phyloP scores from a whole-genome alignment of 2,113 vertebrate species.

The Larimichthys crocea region DNA sequence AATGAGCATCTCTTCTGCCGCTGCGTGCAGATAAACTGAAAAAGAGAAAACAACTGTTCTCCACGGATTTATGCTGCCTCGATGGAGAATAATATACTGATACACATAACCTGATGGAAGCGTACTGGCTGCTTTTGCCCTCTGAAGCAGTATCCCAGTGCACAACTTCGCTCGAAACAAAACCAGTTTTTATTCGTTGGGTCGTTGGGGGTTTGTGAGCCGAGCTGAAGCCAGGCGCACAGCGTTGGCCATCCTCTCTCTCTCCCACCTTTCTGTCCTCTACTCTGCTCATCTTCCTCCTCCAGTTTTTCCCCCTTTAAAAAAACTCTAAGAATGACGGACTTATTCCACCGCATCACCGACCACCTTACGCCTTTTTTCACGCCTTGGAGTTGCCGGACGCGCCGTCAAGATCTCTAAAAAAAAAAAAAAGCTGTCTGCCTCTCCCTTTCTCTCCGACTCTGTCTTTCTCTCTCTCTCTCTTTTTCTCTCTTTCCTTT shows the following conservation, averaged over 20 bases:
- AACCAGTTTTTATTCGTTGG: slow-evolving; percentile 46
- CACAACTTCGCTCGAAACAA: slow-evolving; percentile 66
- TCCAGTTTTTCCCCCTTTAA: not conserved
- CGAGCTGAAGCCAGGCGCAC: slow-evolving; percentile 45
- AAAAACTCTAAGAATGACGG: slow-evolving; percentile 70
- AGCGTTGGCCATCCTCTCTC: slow-evolving; percentile 3
- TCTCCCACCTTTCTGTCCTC: not conserved
- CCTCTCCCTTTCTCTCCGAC: slow-evolving; percentile 14
- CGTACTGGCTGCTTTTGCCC: slow-evolving; percentile 26
- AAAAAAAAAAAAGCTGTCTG: slow-evolving; percentile 24
- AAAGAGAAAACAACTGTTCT: slow-evolving; percentile 15
- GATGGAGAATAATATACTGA: slow-evolving; percentile 28
- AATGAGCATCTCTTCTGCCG: not conserved
- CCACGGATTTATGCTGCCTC: slow-evolving; percentile 11
- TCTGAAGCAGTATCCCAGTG: slow-evolving; percentile 45
- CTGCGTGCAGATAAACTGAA: slow-evolving; percentile 9
- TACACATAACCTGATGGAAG: slow-evolving; percentile 49
- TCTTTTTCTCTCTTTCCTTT: not conserved
- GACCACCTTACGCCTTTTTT: slow-evolving; percentile 52
- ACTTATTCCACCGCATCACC: slow-evolving; percentile 65
- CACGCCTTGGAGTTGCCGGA: slow-evolving; percentile 57
- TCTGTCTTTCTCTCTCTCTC: not conserved
- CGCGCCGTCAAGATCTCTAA: slow-evolving; percentile 57
- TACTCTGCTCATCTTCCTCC: not conserved
- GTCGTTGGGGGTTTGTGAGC: slow-evolving; percentile 35